phyloP scores from a whole-genome alignment of 2,113 vertebrate genomes.

The Rhipidura dahli region DNA sequence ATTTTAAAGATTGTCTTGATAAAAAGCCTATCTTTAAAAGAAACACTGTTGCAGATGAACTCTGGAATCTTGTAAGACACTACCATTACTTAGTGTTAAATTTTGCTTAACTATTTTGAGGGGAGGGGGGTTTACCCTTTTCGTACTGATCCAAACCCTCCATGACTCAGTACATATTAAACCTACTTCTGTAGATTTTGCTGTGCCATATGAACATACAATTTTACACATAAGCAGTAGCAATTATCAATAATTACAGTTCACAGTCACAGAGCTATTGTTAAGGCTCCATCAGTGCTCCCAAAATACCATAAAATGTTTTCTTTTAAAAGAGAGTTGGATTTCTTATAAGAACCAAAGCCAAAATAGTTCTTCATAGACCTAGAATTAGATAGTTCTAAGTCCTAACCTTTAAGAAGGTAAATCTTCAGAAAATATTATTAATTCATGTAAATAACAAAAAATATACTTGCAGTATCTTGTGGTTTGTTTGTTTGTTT shows the following conservation, averaged over 20 bases:
- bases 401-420: neutral
- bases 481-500: no score
- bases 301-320: neutral
- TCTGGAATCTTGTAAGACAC: neutral
- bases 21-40: neutral
- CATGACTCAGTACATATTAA: neutral
- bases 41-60: neutral
- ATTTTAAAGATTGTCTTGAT: neutral
- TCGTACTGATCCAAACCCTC: neutral
- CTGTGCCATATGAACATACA: neutral
- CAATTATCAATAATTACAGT: neutral
- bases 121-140: neutral
- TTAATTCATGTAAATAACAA: neutral
- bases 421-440: neutral
- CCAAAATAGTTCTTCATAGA: neutral
- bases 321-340: neutral
- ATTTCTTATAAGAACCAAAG: neutral
- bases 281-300: neutral
- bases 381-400: neutral
- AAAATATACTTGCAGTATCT: neutral
- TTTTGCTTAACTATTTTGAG: neutral
- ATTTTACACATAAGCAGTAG: neutral
- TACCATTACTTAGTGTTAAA: neutral
- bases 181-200: neutral
- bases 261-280: neutral